Evolutionary conservation across 2,797 vertebrate species (phyloP), one percentile per base, ranked within the genome.

Genomic region (Echeneis naucrates): DNA sequence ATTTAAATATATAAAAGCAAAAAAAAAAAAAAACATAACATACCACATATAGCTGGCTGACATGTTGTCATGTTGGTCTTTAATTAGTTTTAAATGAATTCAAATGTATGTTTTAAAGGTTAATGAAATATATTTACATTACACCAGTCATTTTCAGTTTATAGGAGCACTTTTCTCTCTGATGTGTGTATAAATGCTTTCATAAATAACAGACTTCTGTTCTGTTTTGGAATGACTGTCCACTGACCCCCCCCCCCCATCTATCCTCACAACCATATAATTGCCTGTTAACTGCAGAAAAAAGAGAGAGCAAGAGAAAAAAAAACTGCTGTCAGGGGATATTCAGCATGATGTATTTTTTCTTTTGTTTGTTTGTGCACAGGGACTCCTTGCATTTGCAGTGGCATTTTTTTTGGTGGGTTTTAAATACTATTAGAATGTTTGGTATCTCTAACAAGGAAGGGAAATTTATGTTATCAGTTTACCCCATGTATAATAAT

Each of bases 271-370:
- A 26, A 48, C 61, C 2, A 0, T 66, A 59, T 38, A 71, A 69
- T 55, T 23, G 26, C 27, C 47, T 72, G 54, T 80, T 70, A 61
- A 75, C 66, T 37, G 50, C 70, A 58, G 45, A 59, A n/a, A n/a
- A n/a, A n/a, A n/a, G n/a, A n/a, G n/a, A n/a, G n/a, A n/a, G n/a
- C n/a, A n/a, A n/a, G n/a, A n/a, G n/a, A n/a, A n/a, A n/a, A n/a
- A 45, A 48, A 45, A 58, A 40, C 77, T 44, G 63, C 45, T 75
- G 66, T 70, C 75, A 53, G 19, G 55, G 68, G 72, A 61, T 52
- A 56, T 51, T 55, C 27, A 35, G 51, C 16, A 13, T 30, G 70
- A 68, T 74, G n/a, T n/a, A n/a, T n/a, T n/a, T n/a, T n/a, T n/a
- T n/a, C n/a, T n/a, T n/a, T n/a, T n/a, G n/a, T n/a, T n/a, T n/a